These are phyloP conservation scores for Drosophila dunni DNA, from an alignment of 1,140 invertebrate species.

Conservation along the genomic window DNA sequence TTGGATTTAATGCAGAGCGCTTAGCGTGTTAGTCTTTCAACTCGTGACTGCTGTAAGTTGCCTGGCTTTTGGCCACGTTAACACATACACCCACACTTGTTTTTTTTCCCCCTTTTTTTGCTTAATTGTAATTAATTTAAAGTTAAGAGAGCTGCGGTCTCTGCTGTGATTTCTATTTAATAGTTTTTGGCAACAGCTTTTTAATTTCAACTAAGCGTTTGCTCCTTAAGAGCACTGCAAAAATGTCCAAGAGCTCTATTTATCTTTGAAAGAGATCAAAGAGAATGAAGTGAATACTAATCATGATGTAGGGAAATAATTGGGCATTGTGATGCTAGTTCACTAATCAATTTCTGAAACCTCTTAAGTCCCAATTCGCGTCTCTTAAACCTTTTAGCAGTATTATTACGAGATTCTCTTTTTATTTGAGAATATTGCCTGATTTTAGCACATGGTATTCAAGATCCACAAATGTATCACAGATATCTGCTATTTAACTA, in stretches of 20 bases:
- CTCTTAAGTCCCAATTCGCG: too few relatives aligned
- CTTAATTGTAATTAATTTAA: conserved; percentile 51
- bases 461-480: too few relatives aligned
- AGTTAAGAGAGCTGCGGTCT: conserved; percentile 25
- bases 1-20: conserved; percentile 58
- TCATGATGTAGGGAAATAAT: too few relatives aligned
- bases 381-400: too few relatives aligned
- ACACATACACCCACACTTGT: conserved; percentile 9
- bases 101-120: background rate
- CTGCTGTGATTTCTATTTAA: conserved; percentile 36
- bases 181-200: conserved; percentile 5
- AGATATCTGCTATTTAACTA: too few relatives aligned
- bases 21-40: conserved; percentile 63
- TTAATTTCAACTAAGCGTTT: conserved; percentile 18
- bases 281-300: background rate
- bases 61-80: conserved; percentile 32
- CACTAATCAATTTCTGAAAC: too few relatives aligned
- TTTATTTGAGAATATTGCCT: too few relatives aligned
- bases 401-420: too few relatives aligned
- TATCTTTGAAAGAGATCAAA: background rate
- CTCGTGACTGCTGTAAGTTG: conserved; percentile 67
- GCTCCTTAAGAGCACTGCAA: background rate
- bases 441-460: too few relatives aligned
- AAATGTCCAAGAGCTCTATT: background rate
- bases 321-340: too few relatives aligned